A percentile compares a stretch with the other conserved stretches of the same genome.
phyloP scores from a whole-genome alignment of 1,140 invertebrate genomes.

The Danaus melanippus region DNA sequence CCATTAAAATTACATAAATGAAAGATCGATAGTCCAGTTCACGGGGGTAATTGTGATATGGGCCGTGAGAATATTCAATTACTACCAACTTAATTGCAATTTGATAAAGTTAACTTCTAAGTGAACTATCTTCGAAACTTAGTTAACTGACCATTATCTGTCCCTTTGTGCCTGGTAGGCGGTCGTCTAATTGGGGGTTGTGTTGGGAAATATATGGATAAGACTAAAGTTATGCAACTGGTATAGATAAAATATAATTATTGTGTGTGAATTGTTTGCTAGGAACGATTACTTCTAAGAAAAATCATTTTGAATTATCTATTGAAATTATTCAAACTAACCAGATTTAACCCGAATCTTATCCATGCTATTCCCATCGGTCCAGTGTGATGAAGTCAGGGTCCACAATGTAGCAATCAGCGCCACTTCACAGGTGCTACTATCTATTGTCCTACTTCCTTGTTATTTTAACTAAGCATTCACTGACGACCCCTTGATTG shows the following conservation, averaged over 20 bases:
- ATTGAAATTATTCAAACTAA: too few relatives aligned
- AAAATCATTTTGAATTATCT: too few relatives aligned
- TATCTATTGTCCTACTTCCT: slow-evolving; percentile 10
- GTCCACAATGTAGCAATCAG: slow-evolving; percentile 57
- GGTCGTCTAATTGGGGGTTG: slow-evolving; percentile 56
- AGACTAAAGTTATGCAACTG: too few relatives aligned
- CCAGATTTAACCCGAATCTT: too few relatives aligned
- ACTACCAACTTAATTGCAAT: slow-evolving; percentile 64
- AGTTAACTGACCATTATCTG: slow-evolving; percentile 69
- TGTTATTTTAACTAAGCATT: too few relatives aligned
- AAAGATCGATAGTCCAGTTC: slow-evolving; percentile 54
- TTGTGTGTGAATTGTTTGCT: too few relatives aligned
- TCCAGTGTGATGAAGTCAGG: slow-evolving; percentile 40
- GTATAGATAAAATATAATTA: too few relatives aligned
- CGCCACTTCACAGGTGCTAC: slow-evolving; percentile 39
- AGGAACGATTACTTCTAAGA: too few relatives aligned
- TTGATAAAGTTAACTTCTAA: slow-evolving; percentile 67
- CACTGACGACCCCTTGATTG: too few relatives aligned
- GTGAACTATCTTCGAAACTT: slow-evolving; percentile 68
- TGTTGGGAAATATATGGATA: too few relatives aligned
- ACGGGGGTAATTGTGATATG: slow-evolving; percentile 61
- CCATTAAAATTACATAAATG: too few relatives aligned
- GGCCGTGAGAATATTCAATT: slow-evolving; percentile 68
- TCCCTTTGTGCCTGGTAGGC: slow-evolving; percentile 62
- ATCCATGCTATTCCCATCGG: slow-evolving; percentile 26